These are phyloP conservation scores for Gephyroberyx darwinii DNA, from an alignment of 2,797 vertebrate genomes.

Conservation along the genomic window DNA sequence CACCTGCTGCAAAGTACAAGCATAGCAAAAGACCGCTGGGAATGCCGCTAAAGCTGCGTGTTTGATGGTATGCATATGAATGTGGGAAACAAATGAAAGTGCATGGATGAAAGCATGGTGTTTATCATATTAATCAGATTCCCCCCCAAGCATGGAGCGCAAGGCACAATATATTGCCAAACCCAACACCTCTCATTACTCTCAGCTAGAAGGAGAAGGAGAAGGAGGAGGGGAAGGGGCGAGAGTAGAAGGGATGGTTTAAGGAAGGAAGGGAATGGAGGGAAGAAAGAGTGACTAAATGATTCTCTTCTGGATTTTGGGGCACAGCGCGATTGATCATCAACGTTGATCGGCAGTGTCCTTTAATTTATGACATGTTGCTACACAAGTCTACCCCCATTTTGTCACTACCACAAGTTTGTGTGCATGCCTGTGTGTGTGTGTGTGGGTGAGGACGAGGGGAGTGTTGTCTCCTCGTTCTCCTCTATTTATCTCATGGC, in stretches of 20 bases:
- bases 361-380: background rate
- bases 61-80: constrained; percentile 30
- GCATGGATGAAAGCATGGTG: constrained; percentile 63
- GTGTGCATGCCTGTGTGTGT: constrained; percentile 9
- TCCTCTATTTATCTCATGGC: constrained; percentile 22
- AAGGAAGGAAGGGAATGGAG: background rate
- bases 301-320: constrained; percentile 2
- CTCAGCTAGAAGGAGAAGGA: background rate
- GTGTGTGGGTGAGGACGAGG: background rate
- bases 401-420: constrained; percentile 5
- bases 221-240: too few relatives aligned
- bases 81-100: constrained; percentile 34
- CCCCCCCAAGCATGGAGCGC: constrained; percentile 29
- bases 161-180: constrained; percentile 7
- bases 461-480: background rate
- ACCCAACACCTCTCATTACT: constrained; percentile 11
- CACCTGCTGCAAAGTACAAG: constrained; percentile 16
- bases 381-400: constrained; percentile 1
- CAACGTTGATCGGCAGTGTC: background rate
- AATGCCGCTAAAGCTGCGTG: constrained; percentile 22
- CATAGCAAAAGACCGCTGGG: constrained; percentile 2
- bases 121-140: constrained; percentile 24
- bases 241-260: too few relatives aligned
- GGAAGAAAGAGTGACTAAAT: background rate
- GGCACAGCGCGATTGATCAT: background rate